phyloP scores from a whole-genome alignment of 2,113 vertebrate genomes.

The Marmota monax region DNA sequence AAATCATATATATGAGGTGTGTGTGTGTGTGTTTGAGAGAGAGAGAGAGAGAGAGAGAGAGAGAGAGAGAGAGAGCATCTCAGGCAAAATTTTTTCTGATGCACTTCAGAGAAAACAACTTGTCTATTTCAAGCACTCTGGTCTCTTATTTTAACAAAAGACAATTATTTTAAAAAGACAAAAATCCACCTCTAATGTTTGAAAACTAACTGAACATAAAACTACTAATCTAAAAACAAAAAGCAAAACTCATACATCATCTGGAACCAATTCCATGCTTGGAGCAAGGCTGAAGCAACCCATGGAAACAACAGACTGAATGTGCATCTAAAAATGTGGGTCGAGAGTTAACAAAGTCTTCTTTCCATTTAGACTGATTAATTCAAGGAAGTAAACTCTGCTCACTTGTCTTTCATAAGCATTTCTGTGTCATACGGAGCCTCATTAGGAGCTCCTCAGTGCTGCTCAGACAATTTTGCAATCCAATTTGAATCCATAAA shows the following conservation, averaged over 20 bases:
- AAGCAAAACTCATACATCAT: neutral
- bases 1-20: neutral
- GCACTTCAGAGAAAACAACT: neutral
- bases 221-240: neutral
- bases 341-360: neutral
- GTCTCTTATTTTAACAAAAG: neutral
- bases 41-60: too few relatives aligned
- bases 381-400: neutral
- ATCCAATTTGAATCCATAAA: neutral
- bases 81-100: conserved; percentile 10
- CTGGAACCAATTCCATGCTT: neutral
- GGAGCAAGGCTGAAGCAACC: neutral
- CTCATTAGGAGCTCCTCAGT: neutral
- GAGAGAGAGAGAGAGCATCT: neutral
- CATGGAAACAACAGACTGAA: neutral
- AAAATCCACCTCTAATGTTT: neutral
- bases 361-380: neutral
- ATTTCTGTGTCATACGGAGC: neutral
- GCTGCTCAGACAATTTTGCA: neutral
- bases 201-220: neutral
- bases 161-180: neutral
- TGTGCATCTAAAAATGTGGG: neutral
- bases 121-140: neutral
- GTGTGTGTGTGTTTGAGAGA: neutral
- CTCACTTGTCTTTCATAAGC: neutral